Conservation (phyloP, 1,140 invertebrate genomes). For the Macrosteles quadrilineatus region DNA sequence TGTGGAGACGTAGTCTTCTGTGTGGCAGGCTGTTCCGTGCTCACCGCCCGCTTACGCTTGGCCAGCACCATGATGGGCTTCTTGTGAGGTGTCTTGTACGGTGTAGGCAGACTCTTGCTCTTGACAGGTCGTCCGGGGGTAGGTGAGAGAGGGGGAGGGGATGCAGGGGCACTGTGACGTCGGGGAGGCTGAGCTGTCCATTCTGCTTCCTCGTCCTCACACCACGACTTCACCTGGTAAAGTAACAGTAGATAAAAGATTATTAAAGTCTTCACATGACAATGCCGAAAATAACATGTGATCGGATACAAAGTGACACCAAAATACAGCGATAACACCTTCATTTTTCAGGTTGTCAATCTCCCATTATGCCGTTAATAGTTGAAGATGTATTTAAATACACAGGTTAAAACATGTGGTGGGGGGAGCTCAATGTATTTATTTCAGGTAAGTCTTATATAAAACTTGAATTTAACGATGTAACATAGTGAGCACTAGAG, state of each 20-base stretch:
- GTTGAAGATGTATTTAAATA: too few relatives aligned
- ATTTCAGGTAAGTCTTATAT: too few relatives aligned
- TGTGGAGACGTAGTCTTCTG: constrained; percentile 56
- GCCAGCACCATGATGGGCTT: constrained; percentile 21
- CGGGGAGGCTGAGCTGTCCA: constrained; percentile 13
- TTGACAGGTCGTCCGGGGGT: neutral
- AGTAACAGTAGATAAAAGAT: constrained; percentile 8
- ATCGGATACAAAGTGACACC: too few relatives aligned
- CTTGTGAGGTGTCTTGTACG: neutral
- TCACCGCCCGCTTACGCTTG: neutral
- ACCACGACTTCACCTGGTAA: constrained; percentile 38
- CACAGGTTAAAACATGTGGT: too few relatives aligned
- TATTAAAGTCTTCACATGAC: too few relatives aligned
- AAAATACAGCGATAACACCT: too few relatives aligned
- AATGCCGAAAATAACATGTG: too few relatives aligned
- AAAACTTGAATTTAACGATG: too few relatives aligned
- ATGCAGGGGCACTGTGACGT: neutral
- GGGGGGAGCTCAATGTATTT: too few relatives aligned
- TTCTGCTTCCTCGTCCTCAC: constrained; percentile 40
- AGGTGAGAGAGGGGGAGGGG: neutral
- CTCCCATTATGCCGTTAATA: too few relatives aligned
- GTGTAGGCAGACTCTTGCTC: constrained; percentile 14
- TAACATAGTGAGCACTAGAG: too few relatives aligned
- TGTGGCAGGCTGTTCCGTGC: constrained; percentile 43
- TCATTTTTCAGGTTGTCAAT: too few relatives aligned